phyloP scores from a whole-genome alignment of 2,888 invertebrate species.

The Leptura quadrifasciata region DNA sequence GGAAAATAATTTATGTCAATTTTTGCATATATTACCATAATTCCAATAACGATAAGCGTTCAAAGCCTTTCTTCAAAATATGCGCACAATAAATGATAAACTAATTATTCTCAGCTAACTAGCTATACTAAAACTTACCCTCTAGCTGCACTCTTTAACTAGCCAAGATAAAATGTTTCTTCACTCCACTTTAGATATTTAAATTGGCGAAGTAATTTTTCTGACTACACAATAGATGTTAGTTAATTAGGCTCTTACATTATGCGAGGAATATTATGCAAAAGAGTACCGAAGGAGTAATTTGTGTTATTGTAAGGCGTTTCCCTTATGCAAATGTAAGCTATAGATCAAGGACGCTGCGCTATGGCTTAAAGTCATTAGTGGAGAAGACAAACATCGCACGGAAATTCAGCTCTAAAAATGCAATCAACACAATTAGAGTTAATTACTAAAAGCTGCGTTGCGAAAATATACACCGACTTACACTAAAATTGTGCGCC shows the following conservation, averaged over 20 bases:
- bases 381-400: neutral
- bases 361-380: conserved; percentile 4
- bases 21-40: neutral
- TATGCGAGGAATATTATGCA: conserved; percentile 30
- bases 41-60: neutral
- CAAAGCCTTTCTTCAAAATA: neutral
- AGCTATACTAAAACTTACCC: neutral
- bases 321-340: conserved; percentile 25
- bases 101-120: neutral
- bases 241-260: conserved; percentile 29
- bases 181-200: conserved; percentile 9
- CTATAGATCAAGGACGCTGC: conserved; percentile 25
- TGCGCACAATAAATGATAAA: neutral
- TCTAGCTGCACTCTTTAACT: conserved; percentile 3
- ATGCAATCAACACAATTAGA: conserved; percentile 9
- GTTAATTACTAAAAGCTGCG: neutral
- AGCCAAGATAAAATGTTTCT: conserved; percentile 11
- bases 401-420: neutral
- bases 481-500: neutral
- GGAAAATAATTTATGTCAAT: neutral
- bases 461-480: neutral
- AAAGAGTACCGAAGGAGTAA: conserved; percentile 28
- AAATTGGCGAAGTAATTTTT: conserved; percentile 37
- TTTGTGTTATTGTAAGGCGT: conserved; percentile 35
- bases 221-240: conserved; percentile 17